Evolutionary conservation across 2,113 vertebrate species (phyloP).

Genomic region (Eulemur macaco): DNA sequence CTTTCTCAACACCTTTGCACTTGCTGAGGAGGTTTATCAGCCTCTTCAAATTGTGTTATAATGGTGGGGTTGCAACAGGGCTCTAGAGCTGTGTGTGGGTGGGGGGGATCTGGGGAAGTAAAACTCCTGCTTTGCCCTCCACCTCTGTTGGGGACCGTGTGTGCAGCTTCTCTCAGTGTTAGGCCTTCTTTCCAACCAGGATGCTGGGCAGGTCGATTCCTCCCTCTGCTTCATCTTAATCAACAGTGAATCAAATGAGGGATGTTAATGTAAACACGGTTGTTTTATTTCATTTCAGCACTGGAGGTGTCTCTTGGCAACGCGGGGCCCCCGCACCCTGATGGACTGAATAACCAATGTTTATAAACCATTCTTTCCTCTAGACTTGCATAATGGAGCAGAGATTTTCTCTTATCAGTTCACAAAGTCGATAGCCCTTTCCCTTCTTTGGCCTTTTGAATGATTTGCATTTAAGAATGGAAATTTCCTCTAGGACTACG

Average conservation of each 20-base stretch:
- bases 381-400: constrained; percentile 58
- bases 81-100: not conserved
- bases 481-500: constrained; percentile 34
- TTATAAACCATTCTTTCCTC: constrained; percentile 65
- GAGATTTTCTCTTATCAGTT: constrained; percentile 66
- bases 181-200: not conserved
- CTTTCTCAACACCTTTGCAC: not conserved
- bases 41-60: not conserved
- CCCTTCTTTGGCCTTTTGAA: constrained; percentile 31
- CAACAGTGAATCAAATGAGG: constrained; percentile 65
- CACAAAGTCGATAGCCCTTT: constrained; percentile 47
- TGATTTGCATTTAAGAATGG: constrained; percentile 58
- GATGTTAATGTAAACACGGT: constrained; percentile 66
- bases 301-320: constrained; percentile 68
- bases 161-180: not conserved
- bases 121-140: not conserved
- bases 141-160: not conserved
- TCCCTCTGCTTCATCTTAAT: constrained; percentile 52
- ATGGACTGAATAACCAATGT: constrained; percentile 61
- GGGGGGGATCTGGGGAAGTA: not conserved
- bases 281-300: constrained; percentile 65
- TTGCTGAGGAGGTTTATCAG: not conserved
- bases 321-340: not conserved
- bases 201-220: not conserved
- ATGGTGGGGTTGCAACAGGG: not conserved